A percentile compares a stretch with the other conserved stretches of the same genome.
These are phyloP conservation scores for Liodrosophila aerea DNA, from an alignment of 2,888 invertebrate species.

Conservation along the genomic window DNA sequence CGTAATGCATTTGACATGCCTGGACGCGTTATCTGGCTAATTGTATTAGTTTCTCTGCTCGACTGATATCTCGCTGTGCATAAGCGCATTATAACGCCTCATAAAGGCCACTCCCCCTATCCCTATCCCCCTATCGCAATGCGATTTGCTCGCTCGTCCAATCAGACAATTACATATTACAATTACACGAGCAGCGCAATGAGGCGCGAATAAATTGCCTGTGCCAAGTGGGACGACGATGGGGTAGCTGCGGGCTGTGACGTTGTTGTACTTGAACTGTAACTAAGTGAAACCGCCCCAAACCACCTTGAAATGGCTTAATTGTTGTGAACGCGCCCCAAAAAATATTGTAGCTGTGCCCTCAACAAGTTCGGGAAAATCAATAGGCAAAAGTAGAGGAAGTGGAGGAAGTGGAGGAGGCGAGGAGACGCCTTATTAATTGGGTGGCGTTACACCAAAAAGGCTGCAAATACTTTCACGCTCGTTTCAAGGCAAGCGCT, in stretches of 20 bases:
- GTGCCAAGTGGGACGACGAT: background rate
- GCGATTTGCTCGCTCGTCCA: slow-evolving; percentile 51
- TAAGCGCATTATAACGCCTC: slow-evolving; percentile 76
- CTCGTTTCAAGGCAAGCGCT: slow-evolving; percentile 66
- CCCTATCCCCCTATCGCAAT: slow-evolving; percentile 1
- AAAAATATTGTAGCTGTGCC: slow-evolving; percentile 35
- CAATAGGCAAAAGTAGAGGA: slow-evolving; percentile 31
- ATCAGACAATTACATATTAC: slow-evolving; percentile 70
- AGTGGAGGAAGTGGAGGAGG: background rate
- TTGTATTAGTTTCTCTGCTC: slow-evolving; percentile 64
- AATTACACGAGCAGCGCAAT: slow-evolving; percentile 64
- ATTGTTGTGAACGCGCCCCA: slow-evolving; percentile 52
- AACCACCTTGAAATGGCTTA: slow-evolving; percentile 56
- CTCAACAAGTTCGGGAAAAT: slow-evolving; percentile 67
- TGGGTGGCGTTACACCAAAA: slow-evolving; percentile 64
- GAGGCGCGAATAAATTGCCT: slow-evolving; percentile 64
- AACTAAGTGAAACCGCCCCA: slow-evolving; percentile 30
- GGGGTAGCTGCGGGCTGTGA: background rate
- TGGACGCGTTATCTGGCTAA: slow-evolving; percentile 62
- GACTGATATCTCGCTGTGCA: slow-evolving; percentile 30
- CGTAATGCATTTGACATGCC: slow-evolving; percentile 48
- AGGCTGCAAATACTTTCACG: slow-evolving; percentile 73
- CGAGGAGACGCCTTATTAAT: slow-evolving; percentile 55
- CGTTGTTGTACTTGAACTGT: slow-evolving; percentile 42
- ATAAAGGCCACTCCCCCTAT: slow-evolving; percentile 34